Evolutionary conservation across 2,113 vertebrate genomes (phyloP), one percentile per base, ranked within the genome.

Genomic region (Gopherus evgoodei): DNA sequence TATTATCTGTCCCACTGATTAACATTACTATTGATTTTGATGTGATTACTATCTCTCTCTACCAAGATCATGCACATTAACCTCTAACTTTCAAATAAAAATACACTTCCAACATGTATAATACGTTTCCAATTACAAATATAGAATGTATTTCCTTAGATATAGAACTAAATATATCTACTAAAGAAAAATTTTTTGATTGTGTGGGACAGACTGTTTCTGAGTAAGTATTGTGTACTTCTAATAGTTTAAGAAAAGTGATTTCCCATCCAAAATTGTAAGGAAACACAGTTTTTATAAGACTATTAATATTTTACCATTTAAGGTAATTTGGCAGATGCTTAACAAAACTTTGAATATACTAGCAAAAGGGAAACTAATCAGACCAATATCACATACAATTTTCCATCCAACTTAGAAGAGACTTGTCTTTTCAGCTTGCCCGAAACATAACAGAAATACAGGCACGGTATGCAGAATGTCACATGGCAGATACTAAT

Each of bases 401-500:
- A 96, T 96, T 98, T 97, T 94, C 91, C 96, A 91, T 91, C 93
- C 80, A 96, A 96, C 91, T 97, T 97, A 95, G 89, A 59, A 95
- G 98, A 95, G 27, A 96, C 53, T 98, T 97, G 83, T 93, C 92
- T 95, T 97, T 98, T 95, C 91, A 97, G 95, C 95, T 94, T 97
- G 95, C 96, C 95, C 97, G 83, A 89, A 97, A 98, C 95, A 98
- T 98, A 95, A 87, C 91, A 98, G 97, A 95, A 98, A 96, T 95
- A 93, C 91, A 98, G 95, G 97, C 96, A 94, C 95, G 87, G 94
- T 93, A 95, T 83, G 50, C 90, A 97, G 97, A 98, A 97, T 98
- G 98, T 99, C 98, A 99, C 98, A 99, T 98, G 98, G 97, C 97
- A 98, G 98, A 98, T 98, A 98, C 98, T 99, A 99, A 99, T 99